phyloP scores from a whole-genome alignment of 1,140 invertebrate species.

The Ips nitidus region DNA sequence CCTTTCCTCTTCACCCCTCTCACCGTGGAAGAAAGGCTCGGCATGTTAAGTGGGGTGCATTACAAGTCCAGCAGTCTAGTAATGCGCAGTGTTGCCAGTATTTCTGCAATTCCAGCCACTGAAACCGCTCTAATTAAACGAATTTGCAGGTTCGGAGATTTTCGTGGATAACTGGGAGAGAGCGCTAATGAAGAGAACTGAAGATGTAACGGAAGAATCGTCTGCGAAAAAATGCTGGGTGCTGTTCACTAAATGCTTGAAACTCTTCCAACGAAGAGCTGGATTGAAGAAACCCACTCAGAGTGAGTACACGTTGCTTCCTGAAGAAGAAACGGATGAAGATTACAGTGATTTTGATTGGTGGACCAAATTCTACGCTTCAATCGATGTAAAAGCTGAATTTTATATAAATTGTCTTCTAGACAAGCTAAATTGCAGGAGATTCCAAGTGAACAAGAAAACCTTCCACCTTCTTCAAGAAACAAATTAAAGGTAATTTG shows the following conservation, averaged over 20 bases:
- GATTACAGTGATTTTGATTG: slow-evolving; percentile 60
- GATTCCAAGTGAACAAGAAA: slow-evolving; percentile 46
- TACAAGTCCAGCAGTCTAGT: slow-evolving; percentile 14
- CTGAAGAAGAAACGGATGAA: slow-evolving; percentile 25
- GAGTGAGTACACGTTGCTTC: slow-evolving; percentile 25
- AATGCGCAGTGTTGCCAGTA: slow-evolving; percentile 24
- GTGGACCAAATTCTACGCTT: slow-evolving; percentile 79
- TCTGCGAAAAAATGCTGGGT: slow-evolving; percentile 11
- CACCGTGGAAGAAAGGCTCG: slow-evolving; percentile 47
- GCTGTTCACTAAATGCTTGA: not conserved
- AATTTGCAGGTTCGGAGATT: slow-evolving; percentile 12
- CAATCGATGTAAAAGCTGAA: slow-evolving; percentile 50
- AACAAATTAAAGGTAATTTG: slow-evolving; percentile 16
- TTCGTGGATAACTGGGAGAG: slow-evolving; percentile 13
- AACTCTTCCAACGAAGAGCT: not conserved
- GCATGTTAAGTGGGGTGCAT: slow-evolving; percentile 40
- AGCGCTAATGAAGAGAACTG: not conserved
- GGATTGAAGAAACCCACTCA: not conserved
- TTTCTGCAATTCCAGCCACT: too few species aligned
- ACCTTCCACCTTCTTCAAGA: slow-evolving; percentile 4
- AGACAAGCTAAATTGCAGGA: not conserved
- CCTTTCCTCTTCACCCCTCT: slow-evolving; percentile 50
- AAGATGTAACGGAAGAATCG: not conserved
- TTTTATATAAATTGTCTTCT: slow-evolving; percentile 7
- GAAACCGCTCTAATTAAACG: not conserved